These are phyloP conservation scores for Esox masquinongy DNA, from an alignment of 2,797 vertebrate genomes.

Conservation along the genomic window DNA sequence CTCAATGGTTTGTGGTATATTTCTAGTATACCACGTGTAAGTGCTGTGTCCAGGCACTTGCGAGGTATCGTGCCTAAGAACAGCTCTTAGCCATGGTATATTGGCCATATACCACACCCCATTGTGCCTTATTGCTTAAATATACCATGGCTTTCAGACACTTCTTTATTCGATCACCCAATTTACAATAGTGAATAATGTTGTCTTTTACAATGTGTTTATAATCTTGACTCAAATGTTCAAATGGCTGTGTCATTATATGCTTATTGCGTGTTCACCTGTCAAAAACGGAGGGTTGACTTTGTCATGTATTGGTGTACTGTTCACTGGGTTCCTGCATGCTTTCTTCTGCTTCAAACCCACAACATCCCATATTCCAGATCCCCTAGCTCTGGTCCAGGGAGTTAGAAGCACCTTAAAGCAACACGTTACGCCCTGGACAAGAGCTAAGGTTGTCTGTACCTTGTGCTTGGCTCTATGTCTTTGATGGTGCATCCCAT, in stretches of 20 bases:
- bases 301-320: conserved; percentile 45
- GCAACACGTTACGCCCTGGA: background rate
- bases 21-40: no score
- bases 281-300: conserved; percentile 47
- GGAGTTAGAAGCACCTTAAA: background rate
- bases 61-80: no score
- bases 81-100: no score
- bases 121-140: no score
- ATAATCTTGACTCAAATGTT: background rate
- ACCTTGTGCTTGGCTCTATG: conserved; percentile 24
- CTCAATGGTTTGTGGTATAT: no score
- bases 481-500: conserved; percentile 14
- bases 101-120: no score
- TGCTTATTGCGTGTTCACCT: conserved; percentile 50
- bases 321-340: conserved; percentile 50
- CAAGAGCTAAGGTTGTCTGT: background rate
- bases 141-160: no score
- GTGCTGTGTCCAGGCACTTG: no score
- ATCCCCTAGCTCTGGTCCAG: background rate
- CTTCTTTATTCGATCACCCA: no score
- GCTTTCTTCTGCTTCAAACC: conserved; percentile 44
- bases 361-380: conserved; percentile 43
- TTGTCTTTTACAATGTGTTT: background rate
- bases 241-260: conserved; percentile 66
- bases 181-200: no score